Evolutionary conservation across 2,797 vertebrate genomes (phyloP).

Genomic region (Avahi laniger): DNA sequence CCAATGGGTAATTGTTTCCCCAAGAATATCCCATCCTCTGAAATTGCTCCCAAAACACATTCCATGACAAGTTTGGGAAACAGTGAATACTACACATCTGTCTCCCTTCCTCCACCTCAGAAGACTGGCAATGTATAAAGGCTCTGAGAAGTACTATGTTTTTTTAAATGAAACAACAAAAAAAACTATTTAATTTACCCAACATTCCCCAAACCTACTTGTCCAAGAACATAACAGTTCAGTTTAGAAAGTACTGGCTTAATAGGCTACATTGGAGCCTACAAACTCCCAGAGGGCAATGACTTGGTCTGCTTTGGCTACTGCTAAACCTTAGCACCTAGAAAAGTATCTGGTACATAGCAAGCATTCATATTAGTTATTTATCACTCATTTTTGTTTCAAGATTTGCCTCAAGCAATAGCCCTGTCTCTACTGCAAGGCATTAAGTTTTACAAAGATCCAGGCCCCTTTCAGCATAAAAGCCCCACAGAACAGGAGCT

Average conservation of each 20-base stretch:
- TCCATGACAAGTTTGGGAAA: background rate
- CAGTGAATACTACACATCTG: background rate
- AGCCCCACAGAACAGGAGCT: background rate
- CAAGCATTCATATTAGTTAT: background rate
- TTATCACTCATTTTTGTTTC: background rate
- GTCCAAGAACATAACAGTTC: background rate
- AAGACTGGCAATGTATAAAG: background rate
- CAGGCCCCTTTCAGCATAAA: background rate
- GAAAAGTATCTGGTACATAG: background rate
- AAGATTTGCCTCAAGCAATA: background rate
- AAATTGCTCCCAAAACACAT: constrained; percentile 30
- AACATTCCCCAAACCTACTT: background rate
- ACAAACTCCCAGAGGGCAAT: background rate
- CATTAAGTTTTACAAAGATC: background rate
- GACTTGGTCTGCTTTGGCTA: background rate
- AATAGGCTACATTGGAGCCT: background rate
- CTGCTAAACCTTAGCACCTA: background rate
- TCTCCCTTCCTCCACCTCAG: background rate
- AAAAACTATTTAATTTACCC: background rate
- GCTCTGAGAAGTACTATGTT: background rate
- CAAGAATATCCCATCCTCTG: background rate
- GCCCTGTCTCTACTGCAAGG: background rate
- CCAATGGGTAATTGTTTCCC: background rate
- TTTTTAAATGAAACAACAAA: background rate
- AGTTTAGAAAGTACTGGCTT: background rate